These are phyloP conservation scores for Patella pellucida DNA, from an alignment of 2,888 invertebrate genomes.

Conservation along the genomic window DNA sequence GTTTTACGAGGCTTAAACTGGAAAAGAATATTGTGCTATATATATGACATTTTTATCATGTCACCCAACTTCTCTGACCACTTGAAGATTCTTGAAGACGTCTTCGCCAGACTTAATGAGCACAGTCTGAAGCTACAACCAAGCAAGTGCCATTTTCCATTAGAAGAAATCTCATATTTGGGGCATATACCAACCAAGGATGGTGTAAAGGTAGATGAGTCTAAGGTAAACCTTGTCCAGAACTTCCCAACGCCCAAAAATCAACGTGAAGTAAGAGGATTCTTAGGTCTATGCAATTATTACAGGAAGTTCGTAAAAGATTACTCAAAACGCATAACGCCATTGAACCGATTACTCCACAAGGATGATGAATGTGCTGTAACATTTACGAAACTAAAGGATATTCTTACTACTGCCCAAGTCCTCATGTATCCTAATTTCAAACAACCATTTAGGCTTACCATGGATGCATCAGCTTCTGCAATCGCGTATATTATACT, in stretches of 20 bases:
- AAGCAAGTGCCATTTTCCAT: too few relatives aligned
- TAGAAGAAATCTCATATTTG: too few relatives aligned
- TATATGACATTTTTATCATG: too few relatives aligned
- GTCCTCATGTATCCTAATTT: slow-evolving; percentile 23
- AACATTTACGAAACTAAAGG: slow-evolving; percentile 61
- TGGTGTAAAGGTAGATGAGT: slow-evolving; percentile 17
- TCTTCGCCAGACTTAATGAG: too few relatives aligned
- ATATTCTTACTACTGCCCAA: slow-evolving; percentile 36
- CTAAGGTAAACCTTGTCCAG: slow-evolving; percentile 33
- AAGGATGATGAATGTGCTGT: slow-evolving; percentile 53
- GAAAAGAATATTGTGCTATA: too few relatives aligned
- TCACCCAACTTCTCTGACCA: too few relatives aligned
- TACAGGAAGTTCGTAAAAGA: slow-evolving; percentile 65
- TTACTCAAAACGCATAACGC: slow-evolving; percentile 49
- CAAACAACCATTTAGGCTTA: too few relatives aligned
- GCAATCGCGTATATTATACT: slow-evolving; percentile 37
- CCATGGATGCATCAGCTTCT: slow-evolving; percentile 33
- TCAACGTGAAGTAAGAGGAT: slow-evolving; percentile 36
- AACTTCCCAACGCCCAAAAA: slow-evolving; percentile 37
- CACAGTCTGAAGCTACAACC: too few relatives aligned
- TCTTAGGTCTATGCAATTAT: slow-evolving; percentile 57
- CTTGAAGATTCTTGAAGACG: too few relatives aligned
- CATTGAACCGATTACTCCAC: slow-evolving; percentile 56
- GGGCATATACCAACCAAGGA: too few relatives aligned
- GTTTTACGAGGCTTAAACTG: too few relatives aligned